Base-by-base conservation (phyloP, 2,113 vertebrate genomes). In the Colinus virginianus region DNA sequence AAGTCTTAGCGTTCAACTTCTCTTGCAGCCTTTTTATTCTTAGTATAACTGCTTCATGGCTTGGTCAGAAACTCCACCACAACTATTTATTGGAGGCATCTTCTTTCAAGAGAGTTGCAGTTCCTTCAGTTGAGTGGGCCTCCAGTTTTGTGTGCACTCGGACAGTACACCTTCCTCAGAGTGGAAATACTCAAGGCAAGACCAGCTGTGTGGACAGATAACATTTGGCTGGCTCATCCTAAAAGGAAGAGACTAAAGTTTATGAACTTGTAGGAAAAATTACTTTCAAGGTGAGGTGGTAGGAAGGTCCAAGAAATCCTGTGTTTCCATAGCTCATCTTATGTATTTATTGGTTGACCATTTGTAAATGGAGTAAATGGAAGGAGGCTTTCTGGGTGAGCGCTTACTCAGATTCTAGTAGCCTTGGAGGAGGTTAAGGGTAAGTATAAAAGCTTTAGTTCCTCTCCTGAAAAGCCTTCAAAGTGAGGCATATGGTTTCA, bases 1-100 rank as follows among this genome's bases (percentile, higher is more conserved):
- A 88, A 78, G 28, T 78, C 64, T 74, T 51, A 86, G 77, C 72
- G 67, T 63, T 80, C 49, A 53, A 19, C 68, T 55, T 80, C 9
- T 92, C 88, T 75, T 83, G 76, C 64, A 75, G 84, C 77, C 51
- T 81, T 93, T 93, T 88, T 78, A 51, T 78, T 83, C 9, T 38
- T 86, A 46, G 7, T 70, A 4, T 80, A 55, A 53, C 10, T 74
- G 32, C 36, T 51, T 59, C 55, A 36, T 80, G 71, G n/a, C 76
- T 94, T 80, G 46, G 28, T 88, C 34, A 80, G 62, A 78, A 93
- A 81, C 11, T 70, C 42, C 32, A 59, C 28, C 26, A 59, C 64
- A 74, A 7, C 28, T 88, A 8, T 63, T 86, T 68, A 38, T 38
- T 92, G 55, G 66, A 87, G 80, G 72, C 22, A 61, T 67, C 32